Percentiles rank a stretch among this genome's conserved stretches.
phyloP scores from a whole-genome alignment of 1,140 invertebrate genomes.

The Cyphomyrmex costatus region DNA sequence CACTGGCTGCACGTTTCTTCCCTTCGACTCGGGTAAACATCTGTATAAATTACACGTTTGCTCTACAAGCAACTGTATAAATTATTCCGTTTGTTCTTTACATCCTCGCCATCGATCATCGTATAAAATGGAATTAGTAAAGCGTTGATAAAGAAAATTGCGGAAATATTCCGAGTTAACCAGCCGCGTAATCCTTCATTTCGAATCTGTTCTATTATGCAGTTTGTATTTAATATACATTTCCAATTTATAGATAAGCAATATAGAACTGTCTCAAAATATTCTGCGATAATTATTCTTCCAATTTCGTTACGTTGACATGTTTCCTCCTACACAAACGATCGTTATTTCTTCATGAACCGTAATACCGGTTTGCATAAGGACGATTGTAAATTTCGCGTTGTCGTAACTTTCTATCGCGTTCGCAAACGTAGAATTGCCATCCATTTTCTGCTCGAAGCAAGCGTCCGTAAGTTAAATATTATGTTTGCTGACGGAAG shows the following conservation, averaged over 20 bases:
- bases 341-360: conserved; percentile 45
- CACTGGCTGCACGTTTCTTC: conserved; percentile 20
- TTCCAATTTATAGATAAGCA: conserved; percentile 15
- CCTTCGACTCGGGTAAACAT: conserved; percentile 22
- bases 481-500: conserved; percentile 72
- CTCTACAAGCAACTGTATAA: conserved; percentile 25
- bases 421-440: conserved; percentile 44
- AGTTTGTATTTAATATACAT: not conserved
- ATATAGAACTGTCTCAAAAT: not conserved
- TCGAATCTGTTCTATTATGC: not conserved
- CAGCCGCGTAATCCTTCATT: not conserved
- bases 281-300: not conserved
- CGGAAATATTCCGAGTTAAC: not conserved
- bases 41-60: conserved; percentile 45
- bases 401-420: conserved; percentile 51
- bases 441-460: conserved; percentile 59
- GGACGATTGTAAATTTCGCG: conserved; percentile 40
- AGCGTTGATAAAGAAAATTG: not conserved
- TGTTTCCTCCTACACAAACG: not conserved
- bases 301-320: conserved; percentile 8
- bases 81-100: conserved; percentile 34
- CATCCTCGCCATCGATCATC: conserved; percentile 1
- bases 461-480: conserved; percentile 71
- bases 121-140: not conserved
- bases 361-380: conserved; percentile 42